phyloP scores from a whole-genome alignment of 2,888 invertebrate species.

The Nomada lathburiana region DNA sequence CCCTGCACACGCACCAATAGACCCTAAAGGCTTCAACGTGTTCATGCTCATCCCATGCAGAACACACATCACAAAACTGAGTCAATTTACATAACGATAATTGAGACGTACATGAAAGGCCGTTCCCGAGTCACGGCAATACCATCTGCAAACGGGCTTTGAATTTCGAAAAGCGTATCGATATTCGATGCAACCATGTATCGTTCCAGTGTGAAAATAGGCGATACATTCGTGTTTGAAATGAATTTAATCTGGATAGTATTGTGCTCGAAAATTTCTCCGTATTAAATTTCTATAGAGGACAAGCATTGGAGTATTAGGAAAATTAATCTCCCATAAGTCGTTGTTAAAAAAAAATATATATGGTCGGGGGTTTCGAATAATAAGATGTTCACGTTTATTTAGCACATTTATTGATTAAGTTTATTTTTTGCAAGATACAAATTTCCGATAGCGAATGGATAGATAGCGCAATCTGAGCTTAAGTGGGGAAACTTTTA shows the following conservation, averaged over 20 bases:
- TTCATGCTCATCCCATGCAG: conserved; percentile 63
- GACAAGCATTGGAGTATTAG: neutral
- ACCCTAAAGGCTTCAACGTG: conserved; percentile 60
- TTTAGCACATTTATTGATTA: neutral
- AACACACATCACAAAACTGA: conserved; percentile 78
- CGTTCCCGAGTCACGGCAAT: conserved; percentile 59
- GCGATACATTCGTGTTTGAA: neutral
- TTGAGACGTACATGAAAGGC: conserved; percentile 82
- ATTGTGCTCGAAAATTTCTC: neutral
- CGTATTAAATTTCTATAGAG: neutral
- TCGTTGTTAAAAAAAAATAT: too few species aligned
- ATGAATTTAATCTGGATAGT: neutral
- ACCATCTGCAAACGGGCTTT: conserved; percentile 69
- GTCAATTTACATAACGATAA: conserved; percentile 84
- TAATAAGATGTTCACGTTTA: neutral
- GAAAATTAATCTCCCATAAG: neutral
- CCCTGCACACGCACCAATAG: conserved; percentile 26
- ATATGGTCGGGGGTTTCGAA: neutral
- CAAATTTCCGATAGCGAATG: too few species aligned
- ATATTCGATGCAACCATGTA: conserved; percentile 43
- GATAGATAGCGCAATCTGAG: neutral
- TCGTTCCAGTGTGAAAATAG: neutral
- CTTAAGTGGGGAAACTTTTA: neutral
- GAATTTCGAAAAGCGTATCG: conserved; percentile 65
- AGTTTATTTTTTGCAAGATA: neutral